Evolutionary conservation across 2,888 invertebrate species (phyloP).

Genomic region (Nephrotoma appendiculata): DNA sequence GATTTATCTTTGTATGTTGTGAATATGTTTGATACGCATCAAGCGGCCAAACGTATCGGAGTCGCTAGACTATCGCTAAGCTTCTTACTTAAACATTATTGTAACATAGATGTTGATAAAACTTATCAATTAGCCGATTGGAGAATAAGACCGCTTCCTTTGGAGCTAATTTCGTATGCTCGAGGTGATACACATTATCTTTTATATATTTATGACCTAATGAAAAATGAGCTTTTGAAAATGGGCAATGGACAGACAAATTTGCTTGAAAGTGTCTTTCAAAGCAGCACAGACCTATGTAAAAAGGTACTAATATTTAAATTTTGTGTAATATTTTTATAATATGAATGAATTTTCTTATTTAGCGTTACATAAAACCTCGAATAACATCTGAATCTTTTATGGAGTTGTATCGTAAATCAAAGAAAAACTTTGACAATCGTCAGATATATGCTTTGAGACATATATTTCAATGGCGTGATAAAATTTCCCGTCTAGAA

Average conservation of each 20-base stretch:
- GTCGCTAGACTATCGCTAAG: conserved; percentile 59
- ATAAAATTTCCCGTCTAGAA: conserved; percentile 62
- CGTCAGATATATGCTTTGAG: conserved; percentile 71
- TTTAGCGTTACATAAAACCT: conserved; percentile 67
- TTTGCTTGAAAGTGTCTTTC: conserved; percentile 53
- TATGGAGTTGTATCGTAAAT: conserved; percentile 59
- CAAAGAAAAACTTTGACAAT: conserved; percentile 68
- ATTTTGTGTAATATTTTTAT: conserved; percentile 7
- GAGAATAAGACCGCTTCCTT: conserved; percentile 79
- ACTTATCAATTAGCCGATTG: conserved; percentile 89
- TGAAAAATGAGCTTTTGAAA: conserved; percentile 59
- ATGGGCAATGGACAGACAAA: conserved; percentile 47
- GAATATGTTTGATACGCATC: conserved; percentile 92
- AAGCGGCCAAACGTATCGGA: conserved; percentile 63
- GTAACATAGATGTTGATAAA: conserved; percentile 69
- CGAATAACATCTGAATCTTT: conserved; percentile 52
- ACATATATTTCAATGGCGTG: conserved; percentile 78
- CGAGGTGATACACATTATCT: conserved; percentile 91
- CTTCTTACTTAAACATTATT: conserved; percentile 63
- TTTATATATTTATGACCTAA: conserved; percentile 69
- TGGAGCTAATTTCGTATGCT: conserved; percentile 70
- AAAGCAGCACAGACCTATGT: conserved; percentile 61
- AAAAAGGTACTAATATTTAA: conserved; percentile 34
- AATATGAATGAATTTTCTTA: conserved; percentile 5
- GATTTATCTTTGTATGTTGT: conserved; percentile 92